Conservation (phyloP, 2,797 vertebrate genomes). For the Hyperoplus immaculatus region DNA sequence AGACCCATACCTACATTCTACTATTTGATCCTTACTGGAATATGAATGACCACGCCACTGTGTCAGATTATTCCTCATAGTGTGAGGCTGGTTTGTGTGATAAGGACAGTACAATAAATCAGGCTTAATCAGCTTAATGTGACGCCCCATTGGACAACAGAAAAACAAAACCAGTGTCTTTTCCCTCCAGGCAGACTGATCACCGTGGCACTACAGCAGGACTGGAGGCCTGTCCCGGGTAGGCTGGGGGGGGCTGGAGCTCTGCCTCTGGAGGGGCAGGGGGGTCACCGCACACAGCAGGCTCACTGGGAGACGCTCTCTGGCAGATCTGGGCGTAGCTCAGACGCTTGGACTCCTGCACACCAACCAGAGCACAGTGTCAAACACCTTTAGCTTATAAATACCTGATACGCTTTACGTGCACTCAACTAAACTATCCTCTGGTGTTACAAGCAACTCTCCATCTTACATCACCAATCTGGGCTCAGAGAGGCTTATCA, state of each 20-base stretch:
- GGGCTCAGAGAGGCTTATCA: background rate
- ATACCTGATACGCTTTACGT: background rate
- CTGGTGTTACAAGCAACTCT: background rate
- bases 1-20: background rate
- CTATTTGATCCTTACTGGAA: background rate
- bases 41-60: background rate
- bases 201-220: constrained; percentile 30
- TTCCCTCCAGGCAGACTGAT: constrained; percentile 57
- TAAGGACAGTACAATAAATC: background rate
- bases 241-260: constrained; percentile 49
- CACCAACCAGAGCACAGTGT: constrained; percentile 51
- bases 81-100: background rate
- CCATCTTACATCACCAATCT: background rate
- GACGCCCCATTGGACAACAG: background rate
- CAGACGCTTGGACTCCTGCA: constrained; percentile 91
- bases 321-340: constrained; percentile 97
- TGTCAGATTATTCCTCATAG: background rate
- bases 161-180: background rate
- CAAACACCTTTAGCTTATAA: too few species aligned
- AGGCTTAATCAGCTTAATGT: background rate
- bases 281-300: constrained; percentile 81
- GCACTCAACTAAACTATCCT: too few species aligned
- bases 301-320: constrained; percentile 87
- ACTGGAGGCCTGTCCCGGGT: constrained; percentile 75
- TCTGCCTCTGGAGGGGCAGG: constrained; percentile 76